Evolutionary conservation across 2,888 invertebrate species (phyloP), one percentile per base, ranked within the genome.

Genomic region (Incurvaria masculella): DNA sequence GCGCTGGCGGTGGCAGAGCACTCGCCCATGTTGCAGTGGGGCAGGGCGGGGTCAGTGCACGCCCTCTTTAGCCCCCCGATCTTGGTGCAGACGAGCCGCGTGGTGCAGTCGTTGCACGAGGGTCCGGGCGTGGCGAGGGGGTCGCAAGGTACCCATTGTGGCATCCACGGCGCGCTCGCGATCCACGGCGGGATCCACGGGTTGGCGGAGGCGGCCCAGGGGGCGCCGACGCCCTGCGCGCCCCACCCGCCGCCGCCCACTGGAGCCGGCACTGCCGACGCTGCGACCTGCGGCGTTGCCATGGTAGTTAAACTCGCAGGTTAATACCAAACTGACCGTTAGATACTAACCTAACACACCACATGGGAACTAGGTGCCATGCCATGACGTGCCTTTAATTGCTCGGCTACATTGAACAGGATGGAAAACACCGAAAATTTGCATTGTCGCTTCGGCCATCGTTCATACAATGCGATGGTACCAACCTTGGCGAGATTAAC

Each of bases 121-220:
- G 63, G 56, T n/a, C 38, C 38, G 4, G 75, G 75, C 2, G 61
- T 55, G 8, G 69, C 61, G 56, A 78, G 76, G 1, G 69, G 64
- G 1, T 58, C 51, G 73, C 74, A 76, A 49, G 71, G 65, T 6
- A 23, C 10, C 23, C 5, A 4, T 6, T 10, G 23, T 0, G 75
- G 73, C 48, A 53, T 65, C 75, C 76, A 76, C 2, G 76, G 67
- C 1, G 71, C 67, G 4, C 61, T 20, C 2, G 72, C 55, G 5
- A 75, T 48, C 76, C 78, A 76, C 18, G 72, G 68, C 2, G 78
- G 78, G n/a, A 73, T 61, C 64, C 66, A 72, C 1, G 73, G 68
- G 60, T 69, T 72, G 3, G 48, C 60, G 5, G 33, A 43, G 11
- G 43, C 44, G 2, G 19, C 21, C 11, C 16, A n/a, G 4, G 39